Percentiles rank a stretch among this genome's conserved stretches.
phyloP scores from a whole-genome alignment of 64 coral and sea anemone genomes.

The Acropora yongei region DNA sequence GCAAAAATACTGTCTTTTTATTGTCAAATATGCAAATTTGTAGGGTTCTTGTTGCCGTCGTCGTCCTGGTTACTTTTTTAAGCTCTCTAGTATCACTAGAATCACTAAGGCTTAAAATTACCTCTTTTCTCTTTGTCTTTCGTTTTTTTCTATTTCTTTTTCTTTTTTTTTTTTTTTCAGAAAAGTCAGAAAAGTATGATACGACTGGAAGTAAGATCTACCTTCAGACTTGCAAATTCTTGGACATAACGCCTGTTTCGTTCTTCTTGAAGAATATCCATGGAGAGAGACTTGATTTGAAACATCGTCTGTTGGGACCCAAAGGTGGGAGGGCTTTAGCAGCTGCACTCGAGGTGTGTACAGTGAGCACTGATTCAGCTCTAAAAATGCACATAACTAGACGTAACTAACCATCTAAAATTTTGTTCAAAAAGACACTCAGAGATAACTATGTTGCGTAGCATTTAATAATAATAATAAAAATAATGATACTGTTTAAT shows the following conservation, averaged over 20 bases:
- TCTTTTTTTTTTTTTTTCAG: conserved; percentile 26
- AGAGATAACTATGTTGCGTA: too few relatives aligned
- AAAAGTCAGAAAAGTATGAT: conserved; percentile 48
- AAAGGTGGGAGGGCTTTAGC: conserved; percentile 73
- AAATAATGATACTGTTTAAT: too few relatives aligned
- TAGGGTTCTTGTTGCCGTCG: too few relatives aligned
- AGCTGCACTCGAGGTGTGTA: conserved; percentile 52
- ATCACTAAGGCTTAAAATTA: too few relatives aligned
- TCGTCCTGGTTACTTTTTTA: too few relatives aligned
- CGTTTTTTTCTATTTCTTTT: too few relatives aligned
- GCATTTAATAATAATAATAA: too few relatives aligned
- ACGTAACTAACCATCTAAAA: too few relatives aligned
- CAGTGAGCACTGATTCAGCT: not conserved
- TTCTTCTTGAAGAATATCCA: conserved; percentile 70
- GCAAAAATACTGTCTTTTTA: too few relatives aligned
- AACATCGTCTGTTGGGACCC: conserved; percentile 68
- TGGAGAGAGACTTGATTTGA: conserved; percentile 46
- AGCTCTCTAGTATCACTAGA: too few relatives aligned
- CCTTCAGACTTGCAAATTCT: conserved; percentile 38
- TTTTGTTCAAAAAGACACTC: too few relatives aligned
- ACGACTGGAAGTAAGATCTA: conserved; percentile 64
- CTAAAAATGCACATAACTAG: not conserved
- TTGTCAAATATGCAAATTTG: too few relatives aligned
- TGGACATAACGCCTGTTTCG: conserved; percentile 74
- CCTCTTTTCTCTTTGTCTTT: not conserved